phyloP scores from a whole-genome alignment of 2,888 invertebrate genomes.

The Eubasilissa splendida region DNA sequence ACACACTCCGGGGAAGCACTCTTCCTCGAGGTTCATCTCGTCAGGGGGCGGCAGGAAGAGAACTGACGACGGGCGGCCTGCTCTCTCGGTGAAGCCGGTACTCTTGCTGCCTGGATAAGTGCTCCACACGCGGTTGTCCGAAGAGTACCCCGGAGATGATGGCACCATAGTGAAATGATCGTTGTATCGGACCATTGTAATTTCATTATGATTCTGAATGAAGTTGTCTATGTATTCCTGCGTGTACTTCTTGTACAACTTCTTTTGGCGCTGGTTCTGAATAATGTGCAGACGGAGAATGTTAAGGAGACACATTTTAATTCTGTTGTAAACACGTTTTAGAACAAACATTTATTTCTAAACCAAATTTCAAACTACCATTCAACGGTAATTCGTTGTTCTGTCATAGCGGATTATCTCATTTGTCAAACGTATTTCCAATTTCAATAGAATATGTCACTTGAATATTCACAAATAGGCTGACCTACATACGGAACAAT shows the following conservation, averaged over 20 bases:
- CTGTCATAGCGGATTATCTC: too few species aligned
- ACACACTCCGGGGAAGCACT: slow-evolving; percentile 63
- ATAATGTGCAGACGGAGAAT: slow-evolving; percentile 72
- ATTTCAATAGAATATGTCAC: too few species aligned
- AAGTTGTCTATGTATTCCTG: slow-evolving; percentile 70
- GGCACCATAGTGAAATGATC: slow-evolving; percentile 61
- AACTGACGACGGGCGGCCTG: slow-evolving; percentile 65
- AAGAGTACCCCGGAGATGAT: slow-evolving; percentile 42
- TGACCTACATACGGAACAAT: background rate
- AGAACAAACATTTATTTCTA: slow-evolving; percentile 5
- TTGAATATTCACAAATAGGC: too few species aligned
- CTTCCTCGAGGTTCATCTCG: slow-evolving; percentile 65
- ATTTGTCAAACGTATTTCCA: too few species aligned
- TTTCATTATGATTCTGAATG: slow-evolving; percentile 67
- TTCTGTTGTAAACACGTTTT: slow-evolving; percentile 15
- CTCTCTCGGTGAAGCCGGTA: slow-evolving; percentile 62
- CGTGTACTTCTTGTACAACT: slow-evolving; percentile 71
- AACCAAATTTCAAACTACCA: background rate
- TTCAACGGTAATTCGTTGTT: too few species aligned
- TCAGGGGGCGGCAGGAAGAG: slow-evolving; percentile 65
- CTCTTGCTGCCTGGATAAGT: slow-evolving; percentile 60
- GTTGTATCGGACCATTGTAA: slow-evolving; percentile 64
- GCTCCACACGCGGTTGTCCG: slow-evolving; percentile 49
- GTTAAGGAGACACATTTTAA: slow-evolving; percentile 73
- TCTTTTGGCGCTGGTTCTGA: slow-evolving; percentile 70